Base-by-base conservation (phyloP, 2,888 invertebrate species). In the Yponomeuta plumbellus region DNA sequence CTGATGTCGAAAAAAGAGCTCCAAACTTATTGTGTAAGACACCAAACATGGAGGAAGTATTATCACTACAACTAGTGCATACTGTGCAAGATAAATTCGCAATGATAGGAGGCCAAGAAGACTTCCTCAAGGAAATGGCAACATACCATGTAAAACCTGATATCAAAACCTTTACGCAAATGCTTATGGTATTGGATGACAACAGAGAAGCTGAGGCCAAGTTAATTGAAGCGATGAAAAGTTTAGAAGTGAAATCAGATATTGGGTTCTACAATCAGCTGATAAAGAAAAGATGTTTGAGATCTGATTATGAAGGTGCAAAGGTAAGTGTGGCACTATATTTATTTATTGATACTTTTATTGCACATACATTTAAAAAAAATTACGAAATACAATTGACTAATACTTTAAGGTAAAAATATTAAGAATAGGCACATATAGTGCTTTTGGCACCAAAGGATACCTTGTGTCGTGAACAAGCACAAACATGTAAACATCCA, bases 201-300 rank as follows among this genome's bases (percentile, higher is more conserved):
- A 94, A 93, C 20, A 76, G 83, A 69, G 89, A 93, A 66, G 93
- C 94, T 20, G 98, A 98, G 81, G 91, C 93, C 66, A 93, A 92
- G 69, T 78, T 98, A 11, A 76, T 98, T 6, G 82, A 84, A 65
- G 83, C 88, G 67, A 93, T 97, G 83, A 92, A 93, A 67, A 83
- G 85, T 68, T 84, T 85, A 59, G 87, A 93, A 11, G 79, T 97
- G 0, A 92, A 91, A 73, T 91, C 95, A 1, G 97, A 98, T 84
- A 93, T 96, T 67, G 95, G 94, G 79, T 97, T 98, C 81, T 97
- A 94, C 76, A 98, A 98, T 81, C 93, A 95, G 86, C 90, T 98
- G 11, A 97, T 98, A 66, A 96, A 95, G 76, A 96, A 94, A 78
- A 92, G 97, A 68, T 94, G 94, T 76, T 85, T 94, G 76, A 90